Conservation (phyloP, 2,113 vertebrate species). For the Notothenia coriiceps region DNA sequence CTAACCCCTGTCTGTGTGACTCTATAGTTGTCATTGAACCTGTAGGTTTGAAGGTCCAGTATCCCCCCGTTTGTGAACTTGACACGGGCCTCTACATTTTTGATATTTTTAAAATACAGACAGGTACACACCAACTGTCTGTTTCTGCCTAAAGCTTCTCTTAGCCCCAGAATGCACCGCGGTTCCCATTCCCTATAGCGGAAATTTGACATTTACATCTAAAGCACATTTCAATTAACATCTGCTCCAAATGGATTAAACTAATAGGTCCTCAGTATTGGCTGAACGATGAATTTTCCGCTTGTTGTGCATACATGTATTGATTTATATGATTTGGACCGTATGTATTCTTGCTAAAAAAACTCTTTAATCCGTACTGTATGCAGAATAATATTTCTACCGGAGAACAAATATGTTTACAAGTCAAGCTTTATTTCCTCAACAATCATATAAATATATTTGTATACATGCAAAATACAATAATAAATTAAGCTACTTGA, state of each 20-base stretch:
- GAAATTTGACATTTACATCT: neutral
- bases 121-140: too few relatives aligned
- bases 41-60: too few relatives aligned
- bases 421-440: conserved; percentile 54
- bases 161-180: too few relatives aligned
- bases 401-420: conserved; percentile 26
- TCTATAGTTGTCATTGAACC: too few relatives aligned
- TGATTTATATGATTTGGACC: conserved; percentile 7
- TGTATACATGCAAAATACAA: conserved; percentile 18
- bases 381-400: conserved; percentile 4
- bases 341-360: neutral
- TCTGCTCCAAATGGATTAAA: conserved; percentile 1
- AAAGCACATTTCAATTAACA: neutral
- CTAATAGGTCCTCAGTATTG: conserved; percentile 3
- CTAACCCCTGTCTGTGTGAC: too few relatives aligned
- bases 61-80: too few relatives aligned
- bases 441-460: conserved; percentile 17
- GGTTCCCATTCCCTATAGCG: too few relatives aligned
- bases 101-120: too few relatives aligned
- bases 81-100: too few relatives aligned
- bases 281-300: conserved; percentile 9
- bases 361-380: neutral
- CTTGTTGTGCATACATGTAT: neutral
- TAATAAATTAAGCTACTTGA: conserved; percentile 7
- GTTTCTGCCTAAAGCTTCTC: too few relatives aligned